Conservation (phyloP, 2,113 vertebrate genomes). For the Taxidea taxus region DNA sequence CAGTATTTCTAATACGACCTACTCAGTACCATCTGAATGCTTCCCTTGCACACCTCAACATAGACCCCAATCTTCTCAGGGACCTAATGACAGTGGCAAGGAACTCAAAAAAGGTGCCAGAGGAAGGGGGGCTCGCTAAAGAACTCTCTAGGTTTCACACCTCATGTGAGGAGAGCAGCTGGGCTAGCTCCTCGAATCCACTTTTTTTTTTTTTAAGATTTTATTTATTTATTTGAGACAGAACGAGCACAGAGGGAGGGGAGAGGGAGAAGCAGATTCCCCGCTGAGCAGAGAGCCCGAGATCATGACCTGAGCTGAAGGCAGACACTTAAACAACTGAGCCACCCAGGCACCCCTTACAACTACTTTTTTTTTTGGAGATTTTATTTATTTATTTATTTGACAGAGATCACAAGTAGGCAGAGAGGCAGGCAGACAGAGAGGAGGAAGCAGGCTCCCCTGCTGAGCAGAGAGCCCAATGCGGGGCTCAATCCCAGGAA, state of each 20-base stretch:
- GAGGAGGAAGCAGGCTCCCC: background rate
- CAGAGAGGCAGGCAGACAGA: no score
- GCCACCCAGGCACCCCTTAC: background rate
- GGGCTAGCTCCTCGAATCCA: background rate
- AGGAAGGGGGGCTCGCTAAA: accelerated
- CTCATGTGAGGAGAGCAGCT: background rate
- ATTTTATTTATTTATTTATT: no score
- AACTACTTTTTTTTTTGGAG: background rate
- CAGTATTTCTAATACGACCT: no score
- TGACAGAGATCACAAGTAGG: no score
- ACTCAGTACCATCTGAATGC: background rate
- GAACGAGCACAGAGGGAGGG: background rate
- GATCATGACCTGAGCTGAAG: background rate
- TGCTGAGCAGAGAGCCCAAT: background rate
- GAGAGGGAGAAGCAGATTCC: background rate
- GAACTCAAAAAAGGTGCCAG: background rate
- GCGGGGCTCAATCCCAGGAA: no score
- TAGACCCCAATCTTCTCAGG: background rate
- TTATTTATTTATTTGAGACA: background rate
- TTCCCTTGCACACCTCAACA: background rate
- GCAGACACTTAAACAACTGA: background rate
- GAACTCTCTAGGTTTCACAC: background rate
- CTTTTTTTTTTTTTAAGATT: background rate
- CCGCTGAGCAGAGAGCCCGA: background rate
- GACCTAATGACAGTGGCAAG: background rate